A percentile compares a stretch with the other conserved stretches of the same genome.
Conservation (phyloP, 2,113 vertebrate species). For the Cololabis saira region DNA sequence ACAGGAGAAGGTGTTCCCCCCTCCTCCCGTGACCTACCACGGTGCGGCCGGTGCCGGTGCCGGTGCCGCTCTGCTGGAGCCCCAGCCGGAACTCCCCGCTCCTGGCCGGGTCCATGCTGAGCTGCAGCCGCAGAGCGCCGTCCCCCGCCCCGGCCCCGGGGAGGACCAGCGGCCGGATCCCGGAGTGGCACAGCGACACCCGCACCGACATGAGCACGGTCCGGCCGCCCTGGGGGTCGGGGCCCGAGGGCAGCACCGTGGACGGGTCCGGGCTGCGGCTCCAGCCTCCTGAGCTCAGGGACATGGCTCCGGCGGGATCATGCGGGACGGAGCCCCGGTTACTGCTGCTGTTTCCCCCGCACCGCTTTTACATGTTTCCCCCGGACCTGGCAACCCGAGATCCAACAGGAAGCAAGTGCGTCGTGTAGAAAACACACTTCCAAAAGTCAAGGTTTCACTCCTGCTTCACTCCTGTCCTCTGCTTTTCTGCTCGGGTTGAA, state of each 20-base stretch:
- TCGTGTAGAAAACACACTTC: constrained; percentile 25
- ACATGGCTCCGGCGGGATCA: constrained; percentile 70
- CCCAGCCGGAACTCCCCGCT: constrained; percentile 87
- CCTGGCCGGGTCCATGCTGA: constrained; percentile 84
- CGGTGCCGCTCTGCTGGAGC: constrained; percentile 72
- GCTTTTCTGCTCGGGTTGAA: not conserved
- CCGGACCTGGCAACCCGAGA: not conserved
- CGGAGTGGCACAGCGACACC: constrained; percentile 77
- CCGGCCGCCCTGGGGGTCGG: constrained; percentile 49
- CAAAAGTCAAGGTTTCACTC: constrained; percentile 36
- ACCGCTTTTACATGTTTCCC: not conserved
- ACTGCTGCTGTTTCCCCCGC: not conserved
- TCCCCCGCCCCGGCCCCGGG: constrained; percentile 78
- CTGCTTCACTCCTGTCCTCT: constrained; percentile 2
- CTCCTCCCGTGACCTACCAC: constrained; percentile 65
- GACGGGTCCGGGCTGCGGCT: constrained; percentile 51
- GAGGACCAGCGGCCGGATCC: constrained; percentile 83
- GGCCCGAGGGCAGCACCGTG: constrained; percentile 45
- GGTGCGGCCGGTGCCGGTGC: constrained; percentile 67
- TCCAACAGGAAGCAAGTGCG: constrained; percentile 63
- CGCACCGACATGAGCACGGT: constrained; percentile 86
- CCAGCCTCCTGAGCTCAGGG: constrained; percentile 81
- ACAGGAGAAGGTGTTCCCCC: not conserved
- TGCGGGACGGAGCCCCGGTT: too few relatives aligned
- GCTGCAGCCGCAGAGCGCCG: constrained; percentile 85